phyloP scores from a whole-genome alignment of 2,113 vertebrate genomes.

The Xyrauchen texanus region DNA sequence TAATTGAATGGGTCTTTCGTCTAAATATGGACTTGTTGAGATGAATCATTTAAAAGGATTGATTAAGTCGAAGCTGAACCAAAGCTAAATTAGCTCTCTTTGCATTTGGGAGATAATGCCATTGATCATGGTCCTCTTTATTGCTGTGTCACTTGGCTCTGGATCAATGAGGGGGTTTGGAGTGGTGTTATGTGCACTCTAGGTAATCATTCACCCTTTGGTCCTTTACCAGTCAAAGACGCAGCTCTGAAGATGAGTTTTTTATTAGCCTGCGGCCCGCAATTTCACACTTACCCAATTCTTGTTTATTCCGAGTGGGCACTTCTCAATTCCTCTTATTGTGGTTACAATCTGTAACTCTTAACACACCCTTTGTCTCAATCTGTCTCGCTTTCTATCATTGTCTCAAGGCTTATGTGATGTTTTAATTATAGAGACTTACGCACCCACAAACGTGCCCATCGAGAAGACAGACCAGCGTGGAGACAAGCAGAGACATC shows the following conservation, averaged over 20 bases:
- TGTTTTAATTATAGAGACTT: slow-evolving; percentile 74
- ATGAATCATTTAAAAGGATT: slow-evolving; percentile 45
- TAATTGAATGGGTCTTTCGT: slow-evolving; percentile 44
- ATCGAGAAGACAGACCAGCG: slow-evolving; percentile 86
- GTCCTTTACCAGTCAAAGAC: slow-evolving; percentile 28
- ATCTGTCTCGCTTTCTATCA: slow-evolving; percentile 4
- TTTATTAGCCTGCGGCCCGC: slow-evolving; percentile 24
- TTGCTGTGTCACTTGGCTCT: slow-evolving; percentile 43
- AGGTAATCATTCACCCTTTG: slow-evolving; percentile 34
- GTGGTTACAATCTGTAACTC: neutral
- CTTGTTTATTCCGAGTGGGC: neutral
- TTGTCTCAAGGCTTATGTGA: neutral
- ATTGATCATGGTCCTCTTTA: slow-evolving; percentile 49
- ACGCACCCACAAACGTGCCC: slow-evolving; percentile 85
- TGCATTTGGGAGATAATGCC: slow-evolving; percentile 47
- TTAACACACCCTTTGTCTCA: neutral
- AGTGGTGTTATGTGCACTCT: slow-evolving; percentile 22
- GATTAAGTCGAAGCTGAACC: slow-evolving; percentile 29
- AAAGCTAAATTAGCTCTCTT: slow-evolving; percentile 48
- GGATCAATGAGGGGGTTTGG: slow-evolving; percentile 29
- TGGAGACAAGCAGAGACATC: slow-evolving; percentile 70
- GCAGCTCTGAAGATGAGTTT: slow-evolving; percentile 25
- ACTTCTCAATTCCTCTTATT: slow-evolving; percentile 10
- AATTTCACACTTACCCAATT: slow-evolving; percentile 5
- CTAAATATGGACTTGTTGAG: slow-evolving; percentile 33